A percentile compares a stretch with the other conserved stretches of the same genome.
These are phyloP conservation scores for Fistularia tabacaria DNA, from an alignment of 2,797 vertebrate genomes.

Conservation along the genomic window DNA sequence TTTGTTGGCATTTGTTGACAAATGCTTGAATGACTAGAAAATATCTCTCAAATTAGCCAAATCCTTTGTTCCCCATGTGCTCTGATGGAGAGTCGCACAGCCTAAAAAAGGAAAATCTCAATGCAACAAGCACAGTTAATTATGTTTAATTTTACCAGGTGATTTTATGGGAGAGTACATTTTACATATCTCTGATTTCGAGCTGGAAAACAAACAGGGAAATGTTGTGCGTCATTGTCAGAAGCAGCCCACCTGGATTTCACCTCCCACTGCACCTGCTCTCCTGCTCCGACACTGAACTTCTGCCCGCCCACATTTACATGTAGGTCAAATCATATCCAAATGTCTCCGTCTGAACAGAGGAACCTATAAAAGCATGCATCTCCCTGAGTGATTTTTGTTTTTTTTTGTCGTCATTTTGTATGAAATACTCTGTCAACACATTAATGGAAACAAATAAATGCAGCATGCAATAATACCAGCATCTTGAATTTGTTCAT, in stretches of 20 bases:
- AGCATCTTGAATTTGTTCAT: constrained; percentile 22
- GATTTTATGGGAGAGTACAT: constrained; percentile 8
- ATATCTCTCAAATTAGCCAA: constrained; percentile 73
- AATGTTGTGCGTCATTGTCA: constrained; percentile 39
- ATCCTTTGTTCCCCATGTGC: constrained; percentile 50
- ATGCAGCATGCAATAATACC: constrained; percentile 13
- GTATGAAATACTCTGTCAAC: constrained; percentile 57
- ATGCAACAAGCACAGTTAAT: constrained; percentile 3
- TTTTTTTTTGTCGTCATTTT: constrained; percentile 53
- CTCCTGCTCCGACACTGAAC: constrained; percentile 50
- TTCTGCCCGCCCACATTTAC: constrained; percentile 66
- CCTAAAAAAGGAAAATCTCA: constrained; percentile 10
- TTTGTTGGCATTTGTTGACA: constrained; percentile 76
- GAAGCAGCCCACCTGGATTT: constrained; percentile 60
- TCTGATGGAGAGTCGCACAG: constrained; percentile 17
- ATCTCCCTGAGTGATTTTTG: constrained; percentile 42
- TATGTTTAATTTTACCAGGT: constrained; percentile 19
- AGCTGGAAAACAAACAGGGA: constrained; percentile 26
- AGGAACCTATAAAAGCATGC: constrained; percentile 65
- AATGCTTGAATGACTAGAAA: constrained; percentile 69
- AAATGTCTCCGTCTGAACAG: constrained; percentile 70
- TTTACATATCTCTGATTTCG: constrained; percentile 17
- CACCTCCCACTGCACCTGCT: constrained; percentile 58
- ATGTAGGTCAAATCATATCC: constrained; percentile 76
- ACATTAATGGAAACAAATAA: constrained; percentile 50